Evolutionary conservation across 2,113 vertebrate genomes (phyloP).

Genomic region (Nothoprocta perdicaria): DNA sequence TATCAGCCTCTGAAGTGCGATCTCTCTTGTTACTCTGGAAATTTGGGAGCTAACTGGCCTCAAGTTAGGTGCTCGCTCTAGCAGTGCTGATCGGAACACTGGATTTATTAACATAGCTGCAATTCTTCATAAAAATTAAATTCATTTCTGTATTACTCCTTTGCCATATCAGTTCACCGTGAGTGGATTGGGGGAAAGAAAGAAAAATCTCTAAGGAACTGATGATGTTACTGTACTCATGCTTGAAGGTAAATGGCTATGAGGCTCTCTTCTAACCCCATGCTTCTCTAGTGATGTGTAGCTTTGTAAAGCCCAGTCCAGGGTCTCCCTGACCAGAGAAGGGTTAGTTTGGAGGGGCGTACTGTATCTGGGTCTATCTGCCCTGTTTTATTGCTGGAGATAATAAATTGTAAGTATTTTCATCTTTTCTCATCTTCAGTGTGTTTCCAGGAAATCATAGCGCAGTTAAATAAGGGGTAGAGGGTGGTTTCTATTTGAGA

Average conservation of each 20-base stretch:
- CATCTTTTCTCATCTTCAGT: background rate
- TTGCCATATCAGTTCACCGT: background rate
- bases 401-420: background rate
- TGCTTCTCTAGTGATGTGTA: fast-evolving
- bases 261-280: background rate
- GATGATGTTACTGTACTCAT: background rate
- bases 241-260: background rate
- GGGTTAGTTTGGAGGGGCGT: background rate
- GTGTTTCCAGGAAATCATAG: background rate
- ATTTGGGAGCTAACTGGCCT: background rate
- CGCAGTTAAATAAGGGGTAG: background rate
- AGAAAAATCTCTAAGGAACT: background rate
- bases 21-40: background rate
- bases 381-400: background rate
- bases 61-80: background rate
- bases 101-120: background rate
- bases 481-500: background rate
- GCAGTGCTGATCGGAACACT: background rate
- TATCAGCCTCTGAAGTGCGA: background rate
- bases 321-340: background rate
- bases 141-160: background rate
- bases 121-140: background rate
- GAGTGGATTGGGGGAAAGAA: background rate
- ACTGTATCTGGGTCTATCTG: background rate
- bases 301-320: background rate